Evolutionary conservation across 1,140 invertebrate genomes (phyloP).

Genomic region (Drosophila obscura): DNA sequence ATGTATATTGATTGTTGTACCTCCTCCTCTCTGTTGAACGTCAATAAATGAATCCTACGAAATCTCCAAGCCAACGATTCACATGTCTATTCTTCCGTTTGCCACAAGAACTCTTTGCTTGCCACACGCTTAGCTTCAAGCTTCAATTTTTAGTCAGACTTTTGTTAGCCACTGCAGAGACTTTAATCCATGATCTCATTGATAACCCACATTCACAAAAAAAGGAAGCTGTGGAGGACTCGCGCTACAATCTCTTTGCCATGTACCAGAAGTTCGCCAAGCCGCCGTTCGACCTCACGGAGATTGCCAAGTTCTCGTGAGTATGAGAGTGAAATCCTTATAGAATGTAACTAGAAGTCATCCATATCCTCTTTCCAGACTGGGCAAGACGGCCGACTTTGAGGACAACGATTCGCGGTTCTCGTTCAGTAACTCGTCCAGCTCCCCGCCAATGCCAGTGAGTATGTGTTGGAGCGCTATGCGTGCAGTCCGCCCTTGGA

Average conservation of each 20-base stretch:
- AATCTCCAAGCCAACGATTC: constrained; percentile 51
- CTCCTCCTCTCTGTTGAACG: constrained; percentile 41
- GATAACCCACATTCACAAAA: constrained; percentile 33
- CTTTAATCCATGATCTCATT: constrained; percentile 51
- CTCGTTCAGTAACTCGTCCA: constrained; percentile 89
- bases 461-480: constrained; percentile 76
- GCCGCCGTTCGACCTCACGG: constrained; percentile 81
- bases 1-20: constrained; percentile 44
- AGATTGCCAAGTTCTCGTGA: constrained; percentile 83
- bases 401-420: constrained; percentile 87
- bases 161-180: constrained; percentile 8
- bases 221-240: constrained; percentile 81
- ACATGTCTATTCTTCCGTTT: constrained; percentile 58
- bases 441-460: constrained; percentile 88
- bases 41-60: constrained; percentile 53
- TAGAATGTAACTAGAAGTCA: background rate
- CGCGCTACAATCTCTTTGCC: constrained; percentile 81
- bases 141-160: constrained; percentile 1
- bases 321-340: constrained; percentile 26
- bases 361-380: constrained; percentile 16
- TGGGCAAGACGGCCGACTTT: constrained; percentile 69
- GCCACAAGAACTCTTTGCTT: constrained; percentile 11
- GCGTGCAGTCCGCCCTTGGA: constrained; percentile 2
- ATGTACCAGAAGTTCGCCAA: constrained; percentile 83
- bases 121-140: constrained; percentile 45